Evolutionary conservation across 2,113 vertebrate species (phyloP).

Genomic region (Heloderma charlesbogerti): DNA sequence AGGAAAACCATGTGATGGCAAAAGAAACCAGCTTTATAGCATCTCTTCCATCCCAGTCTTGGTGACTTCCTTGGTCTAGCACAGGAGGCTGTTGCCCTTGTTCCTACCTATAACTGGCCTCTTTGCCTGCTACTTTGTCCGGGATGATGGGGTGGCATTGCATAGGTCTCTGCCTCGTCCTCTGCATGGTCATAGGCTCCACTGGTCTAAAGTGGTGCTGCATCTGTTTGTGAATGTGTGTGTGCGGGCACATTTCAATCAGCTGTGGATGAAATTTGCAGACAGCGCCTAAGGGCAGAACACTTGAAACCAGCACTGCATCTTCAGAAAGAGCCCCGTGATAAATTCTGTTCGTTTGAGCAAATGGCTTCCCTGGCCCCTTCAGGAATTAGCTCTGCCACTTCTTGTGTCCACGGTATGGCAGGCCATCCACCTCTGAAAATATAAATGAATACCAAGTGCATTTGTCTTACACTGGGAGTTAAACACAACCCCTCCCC

Average conservation of each 20-base stretch:
- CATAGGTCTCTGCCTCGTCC: neutral
- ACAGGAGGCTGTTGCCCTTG: too few species aligned
- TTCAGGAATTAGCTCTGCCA: neutral
- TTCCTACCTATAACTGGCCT: too few species aligned
- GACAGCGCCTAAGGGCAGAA: neutral
- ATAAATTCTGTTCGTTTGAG: neutral
- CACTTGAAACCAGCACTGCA: neutral
- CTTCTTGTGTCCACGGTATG: neutral
- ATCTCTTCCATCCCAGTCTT: too few species aligned
- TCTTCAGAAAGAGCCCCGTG: neutral
- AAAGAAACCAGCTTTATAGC: too few species aligned
- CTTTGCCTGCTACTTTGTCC: too few species aligned
- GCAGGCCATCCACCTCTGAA: neutral
- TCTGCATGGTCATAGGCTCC: neutral
- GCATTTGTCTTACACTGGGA: neutral
- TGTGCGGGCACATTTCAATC: neutral
- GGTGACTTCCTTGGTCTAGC: too few species aligned
- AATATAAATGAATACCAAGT: neutral
- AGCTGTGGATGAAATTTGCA: neutral
- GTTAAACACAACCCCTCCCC: neutral
- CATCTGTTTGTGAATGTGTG: neutral
- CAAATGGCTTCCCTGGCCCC: neutral
- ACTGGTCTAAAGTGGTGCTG: neutral
- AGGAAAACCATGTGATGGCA: too few species aligned
- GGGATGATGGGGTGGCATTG: too few species aligned